Conservation (phyloP, 2,113 vertebrate species). For the Scomber scombrus region DNA sequence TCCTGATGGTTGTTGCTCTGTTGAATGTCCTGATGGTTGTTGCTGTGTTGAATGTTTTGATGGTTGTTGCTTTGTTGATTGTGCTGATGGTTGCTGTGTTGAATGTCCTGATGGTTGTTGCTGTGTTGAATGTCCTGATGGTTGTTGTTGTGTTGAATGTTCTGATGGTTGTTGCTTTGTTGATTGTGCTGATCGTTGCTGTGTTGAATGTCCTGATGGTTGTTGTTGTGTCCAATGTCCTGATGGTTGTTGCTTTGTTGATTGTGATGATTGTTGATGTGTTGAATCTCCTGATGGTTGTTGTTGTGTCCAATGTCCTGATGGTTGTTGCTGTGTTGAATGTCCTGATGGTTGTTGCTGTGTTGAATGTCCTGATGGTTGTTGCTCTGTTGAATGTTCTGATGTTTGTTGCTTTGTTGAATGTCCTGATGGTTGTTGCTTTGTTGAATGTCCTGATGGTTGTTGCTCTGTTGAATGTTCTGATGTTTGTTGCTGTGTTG, state of each 20-base stretch:
- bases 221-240: background rate
- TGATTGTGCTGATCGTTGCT: background rate
- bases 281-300: background rate
- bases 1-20: background rate
- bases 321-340: background rate
- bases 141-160: background rate
- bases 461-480: background rate
- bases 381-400: background rate
- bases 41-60: background rate
- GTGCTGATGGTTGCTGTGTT: background rate
- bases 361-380: background rate
- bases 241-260: background rate
- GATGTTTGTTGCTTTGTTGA: no score
- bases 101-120: background rate
- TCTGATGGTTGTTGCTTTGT: background rate
- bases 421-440: background rate
- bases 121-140: background rate
- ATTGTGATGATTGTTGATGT: background rate
- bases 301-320: background rate
- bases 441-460: background rate
- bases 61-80: background rate
- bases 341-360: background rate
- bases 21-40: background rate
- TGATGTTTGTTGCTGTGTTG: background rate
- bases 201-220: background rate